A percentile compares a stretch with the other conserved stretches of the same genome.
phyloP scores from a whole-genome alignment of 2,113 vertebrate species.

The Coracopsis vasa region DNA sequence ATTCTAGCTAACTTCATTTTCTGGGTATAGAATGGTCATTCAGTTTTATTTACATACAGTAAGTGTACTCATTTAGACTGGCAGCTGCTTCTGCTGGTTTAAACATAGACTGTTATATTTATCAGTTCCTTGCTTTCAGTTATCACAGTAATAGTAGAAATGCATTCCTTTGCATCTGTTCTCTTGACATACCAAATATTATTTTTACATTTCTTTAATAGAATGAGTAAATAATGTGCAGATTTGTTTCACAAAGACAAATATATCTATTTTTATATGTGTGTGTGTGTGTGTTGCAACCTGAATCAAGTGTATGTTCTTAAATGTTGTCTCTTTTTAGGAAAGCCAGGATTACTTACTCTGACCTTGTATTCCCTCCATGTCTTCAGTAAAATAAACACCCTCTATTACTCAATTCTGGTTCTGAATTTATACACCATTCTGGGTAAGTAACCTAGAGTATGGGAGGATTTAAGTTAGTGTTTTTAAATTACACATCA shows the following conservation, averaged over 20 bases:
- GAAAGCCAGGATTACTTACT: slow-evolving; percentile 70
- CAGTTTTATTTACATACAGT: neutral
- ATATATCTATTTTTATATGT: neutral
- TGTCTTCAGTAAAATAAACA: slow-evolving; percentile 85
- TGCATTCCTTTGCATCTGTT: neutral
- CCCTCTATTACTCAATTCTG: slow-evolving; percentile 86
- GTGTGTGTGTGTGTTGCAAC: neutral
- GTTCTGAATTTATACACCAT: slow-evolving; percentile 89
- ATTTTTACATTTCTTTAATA: neutral
- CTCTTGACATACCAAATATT: neutral
- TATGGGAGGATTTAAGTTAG: neutral
- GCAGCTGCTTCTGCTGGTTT: neutral
- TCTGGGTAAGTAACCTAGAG: slow-evolving; percentile 81
- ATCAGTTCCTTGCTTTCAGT: neutral
- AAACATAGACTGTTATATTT: neutral
- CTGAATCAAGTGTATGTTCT: neutral
- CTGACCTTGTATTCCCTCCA: slow-evolving; percentile 81
- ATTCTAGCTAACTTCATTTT: slow-evolving; percentile 14
- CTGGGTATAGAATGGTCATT: neutral
- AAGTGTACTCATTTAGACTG: neutral
- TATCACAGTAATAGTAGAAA: neutral
- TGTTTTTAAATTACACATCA: neutral
- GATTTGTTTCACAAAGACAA: neutral
- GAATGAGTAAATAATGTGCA: neutral
- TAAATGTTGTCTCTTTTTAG: slow-evolving; percentile 62